phyloP scores from a whole-genome alignment of 2,113 vertebrate species.

The Pithys albifrons region DNA sequence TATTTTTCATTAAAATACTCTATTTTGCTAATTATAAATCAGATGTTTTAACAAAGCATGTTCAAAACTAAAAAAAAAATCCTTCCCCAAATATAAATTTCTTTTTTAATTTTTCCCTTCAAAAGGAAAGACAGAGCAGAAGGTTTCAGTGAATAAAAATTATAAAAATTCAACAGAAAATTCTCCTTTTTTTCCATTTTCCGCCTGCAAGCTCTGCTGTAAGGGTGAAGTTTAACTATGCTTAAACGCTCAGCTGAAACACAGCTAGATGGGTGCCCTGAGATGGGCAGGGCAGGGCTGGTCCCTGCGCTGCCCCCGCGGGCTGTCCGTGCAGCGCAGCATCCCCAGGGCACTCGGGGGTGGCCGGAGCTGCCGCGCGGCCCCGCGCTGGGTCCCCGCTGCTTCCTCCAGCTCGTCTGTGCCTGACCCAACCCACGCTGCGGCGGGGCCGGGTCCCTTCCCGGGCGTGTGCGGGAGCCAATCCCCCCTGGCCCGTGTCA shows the following conservation, averaged over 20 bases:
- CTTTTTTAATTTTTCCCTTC: neutral
- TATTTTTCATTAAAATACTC: neutral
- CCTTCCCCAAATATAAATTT: neutral
- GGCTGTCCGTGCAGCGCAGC: neutral
- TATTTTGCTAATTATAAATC: neutral
- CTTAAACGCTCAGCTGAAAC: neutral
- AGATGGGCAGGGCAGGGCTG: neutral
- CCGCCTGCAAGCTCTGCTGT: neutral
- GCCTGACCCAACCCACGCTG: neutral
- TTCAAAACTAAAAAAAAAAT: neutral
- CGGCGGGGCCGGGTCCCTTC: neutral
- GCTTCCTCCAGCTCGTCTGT: neutral
- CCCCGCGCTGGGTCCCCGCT: conserved; percentile 1
- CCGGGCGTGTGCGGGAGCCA: neutral
- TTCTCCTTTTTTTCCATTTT: neutral
- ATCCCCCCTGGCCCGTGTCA: neutral
- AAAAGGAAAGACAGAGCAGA: neutral
- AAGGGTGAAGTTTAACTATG: neutral
- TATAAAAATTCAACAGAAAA: neutral
- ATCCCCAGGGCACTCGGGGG: neutral
- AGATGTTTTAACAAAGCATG: neutral
- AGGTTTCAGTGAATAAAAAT: neutral
- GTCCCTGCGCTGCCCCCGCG: neutral
- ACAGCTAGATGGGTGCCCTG: neutral
- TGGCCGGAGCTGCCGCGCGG: neutral